phyloP scores from a whole-genome alignment of 2,797 vertebrate genomes.

The Graptemys geographica region DNA sequence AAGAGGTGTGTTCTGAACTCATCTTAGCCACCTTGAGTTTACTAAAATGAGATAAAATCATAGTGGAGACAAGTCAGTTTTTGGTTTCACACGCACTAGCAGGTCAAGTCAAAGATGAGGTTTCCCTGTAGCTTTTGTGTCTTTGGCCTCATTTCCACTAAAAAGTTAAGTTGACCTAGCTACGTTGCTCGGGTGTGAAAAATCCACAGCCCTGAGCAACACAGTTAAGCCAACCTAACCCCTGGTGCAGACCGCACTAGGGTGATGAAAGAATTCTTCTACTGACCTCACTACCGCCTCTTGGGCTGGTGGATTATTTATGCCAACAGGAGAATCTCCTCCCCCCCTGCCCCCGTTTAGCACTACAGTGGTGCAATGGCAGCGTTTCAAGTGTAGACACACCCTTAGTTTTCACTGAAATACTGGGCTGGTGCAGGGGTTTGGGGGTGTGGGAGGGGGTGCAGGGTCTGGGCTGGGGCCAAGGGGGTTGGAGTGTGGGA shows the following conservation, averaged over 20 bases:
- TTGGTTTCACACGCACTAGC: background rate
- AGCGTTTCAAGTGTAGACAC: background rate
- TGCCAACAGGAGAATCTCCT: background rate
- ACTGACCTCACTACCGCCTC: too few relatives aligned
- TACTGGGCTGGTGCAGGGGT: too few relatives aligned
- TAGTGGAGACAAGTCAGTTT: background rate
- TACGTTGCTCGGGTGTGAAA: background rate
- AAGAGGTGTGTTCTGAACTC: background rate
- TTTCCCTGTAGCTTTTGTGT: accelerated
- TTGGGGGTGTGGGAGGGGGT: too few relatives aligned
- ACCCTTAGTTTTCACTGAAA: too few relatives aligned
- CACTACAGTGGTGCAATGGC: background rate
- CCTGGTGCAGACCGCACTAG: too few relatives aligned
- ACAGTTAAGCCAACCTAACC: background rate
- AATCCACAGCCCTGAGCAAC: background rate
- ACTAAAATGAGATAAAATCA: background rate
- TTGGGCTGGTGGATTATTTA: background rate
- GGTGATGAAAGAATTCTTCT: too few relatives aligned
- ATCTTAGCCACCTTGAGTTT: background rate
- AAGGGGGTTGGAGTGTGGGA: too few relatives aligned
- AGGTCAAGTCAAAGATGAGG: accelerated
- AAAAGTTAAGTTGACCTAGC: background rate
- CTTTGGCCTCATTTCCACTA: background rate
- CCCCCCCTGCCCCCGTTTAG: too few relatives aligned
- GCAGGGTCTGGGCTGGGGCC: too few relatives aligned